phyloP scores from a whole-genome alignment of 2,113 vertebrate genomes.

The Macrotis lagotis region DNA sequence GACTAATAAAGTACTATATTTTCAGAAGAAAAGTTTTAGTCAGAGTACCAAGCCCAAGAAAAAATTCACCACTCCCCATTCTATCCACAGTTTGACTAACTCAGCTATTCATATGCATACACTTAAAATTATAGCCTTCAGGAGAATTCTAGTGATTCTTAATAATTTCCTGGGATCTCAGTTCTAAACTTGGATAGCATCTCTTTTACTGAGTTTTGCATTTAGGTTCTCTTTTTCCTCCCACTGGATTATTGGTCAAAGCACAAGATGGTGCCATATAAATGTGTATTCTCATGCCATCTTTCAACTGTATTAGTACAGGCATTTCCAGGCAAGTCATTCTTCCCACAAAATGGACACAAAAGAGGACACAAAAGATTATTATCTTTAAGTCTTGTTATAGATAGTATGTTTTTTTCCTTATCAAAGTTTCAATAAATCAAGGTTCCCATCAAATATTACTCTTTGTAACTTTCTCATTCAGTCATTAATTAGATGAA shows the following conservation, averaged over 20 bases:
- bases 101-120: constrained; percentile 2
- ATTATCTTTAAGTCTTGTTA: not conserved
- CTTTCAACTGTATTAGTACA: not conserved
- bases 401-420: not conserved
- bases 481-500: not conserved
- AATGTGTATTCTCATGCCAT: not conserved
- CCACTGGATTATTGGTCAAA: constrained; percentile 8
- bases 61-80: not conserved
- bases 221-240: not conserved
- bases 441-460: not conserved
- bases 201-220: not conserved
- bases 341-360: not conserved
- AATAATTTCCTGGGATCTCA: constrained; percentile 27
- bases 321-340: not conserved
- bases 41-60: constrained; percentile 29
- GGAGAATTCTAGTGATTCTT: constrained; percentile 3
- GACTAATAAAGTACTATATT: constrained; percentile 57
- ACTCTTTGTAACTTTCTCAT: not conserved
- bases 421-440: not conserved
- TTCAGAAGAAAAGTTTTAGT: constrained; percentile 55
- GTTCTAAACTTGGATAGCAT: not conserved
- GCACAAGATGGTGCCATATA: not conserved
- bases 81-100: constrained; percentile 19
- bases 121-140: not conserved
- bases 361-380: too few species aligned